Percentiles rank a stretch among this genome's conserved stretches.
phyloP scores from a whole-genome alignment of 1,140 invertebrate species.

The Pogonomyrmex californicus region DNA sequence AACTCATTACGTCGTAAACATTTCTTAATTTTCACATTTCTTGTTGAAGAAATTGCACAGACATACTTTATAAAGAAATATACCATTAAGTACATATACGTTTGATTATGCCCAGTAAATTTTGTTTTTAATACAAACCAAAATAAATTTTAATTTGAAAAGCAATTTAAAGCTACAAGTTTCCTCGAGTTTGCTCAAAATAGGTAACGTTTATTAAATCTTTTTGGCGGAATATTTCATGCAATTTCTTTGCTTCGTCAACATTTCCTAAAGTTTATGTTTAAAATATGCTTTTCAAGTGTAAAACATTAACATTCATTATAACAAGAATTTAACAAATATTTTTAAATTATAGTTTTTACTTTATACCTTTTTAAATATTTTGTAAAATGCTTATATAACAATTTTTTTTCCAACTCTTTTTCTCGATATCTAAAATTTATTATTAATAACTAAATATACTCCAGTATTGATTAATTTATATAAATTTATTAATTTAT shows the following conservation, averaged over 20 bases:
- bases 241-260: slow-evolving; percentile 29
- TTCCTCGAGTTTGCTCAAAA: background rate
- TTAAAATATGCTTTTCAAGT: slow-evolving; percentile 10
- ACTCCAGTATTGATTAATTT: background rate
- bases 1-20: slow-evolving; percentile 36
- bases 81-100: background rate
- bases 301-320: background rate
- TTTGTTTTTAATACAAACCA: background rate
- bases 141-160: background rate
- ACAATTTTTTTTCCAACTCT: background rate
- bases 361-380: background rate
- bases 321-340: slow-evolving; percentile 5
- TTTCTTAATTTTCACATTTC: slow-evolving; percentile 2
- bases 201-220: slow-evolving; percentile 37
- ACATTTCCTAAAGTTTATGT: background rate
- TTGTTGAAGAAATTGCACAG: background rate
- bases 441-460: background rate
- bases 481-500: background rate
- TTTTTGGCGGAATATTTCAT: slow-evolving; percentile 32
- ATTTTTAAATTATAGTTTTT: background rate
- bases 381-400: background rate
- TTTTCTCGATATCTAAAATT: background rate
- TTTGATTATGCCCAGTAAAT: slow-evolving; percentile 11
- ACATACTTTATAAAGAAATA: background rate
- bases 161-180: background rate